phyloP scores from a whole-genome alignment of 2,113 vertebrate species.

The Dromiciops gliroides region DNA sequence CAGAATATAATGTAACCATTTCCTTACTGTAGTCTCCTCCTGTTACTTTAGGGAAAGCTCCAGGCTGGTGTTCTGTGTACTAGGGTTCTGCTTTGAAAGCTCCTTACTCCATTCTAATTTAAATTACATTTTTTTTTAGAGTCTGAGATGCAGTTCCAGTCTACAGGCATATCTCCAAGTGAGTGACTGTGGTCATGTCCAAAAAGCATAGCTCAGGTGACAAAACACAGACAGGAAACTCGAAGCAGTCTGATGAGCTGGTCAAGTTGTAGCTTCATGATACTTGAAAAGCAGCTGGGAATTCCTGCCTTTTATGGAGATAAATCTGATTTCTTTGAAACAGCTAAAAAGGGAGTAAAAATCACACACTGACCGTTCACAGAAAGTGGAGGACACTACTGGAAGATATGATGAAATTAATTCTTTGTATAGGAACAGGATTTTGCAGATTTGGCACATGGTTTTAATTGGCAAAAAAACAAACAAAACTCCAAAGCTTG shows the following conservation, averaged over 20 bases:
- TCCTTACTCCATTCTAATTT: constrained; percentile 58
- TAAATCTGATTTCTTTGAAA: not conserved
- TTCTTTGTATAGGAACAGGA: constrained; percentile 6
- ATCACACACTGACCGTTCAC: constrained; percentile 23
- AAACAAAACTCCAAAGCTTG: not conserved
- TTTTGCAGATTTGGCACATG: constrained; percentile 62
- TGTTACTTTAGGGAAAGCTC: constrained; percentile 57
- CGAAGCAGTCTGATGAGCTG: constrained; percentile 7
- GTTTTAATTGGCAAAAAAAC: constrained; percentile 16
- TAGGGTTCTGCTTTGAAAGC: constrained; percentile 58
- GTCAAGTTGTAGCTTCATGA: constrained; percentile 54
- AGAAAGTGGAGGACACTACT: constrained; percentile 42
- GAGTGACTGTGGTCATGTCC: not conserved
- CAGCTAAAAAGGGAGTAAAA: constrained; percentile 21
- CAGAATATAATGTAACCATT: constrained; percentile 37
- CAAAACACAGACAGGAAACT: constrained; percentile 39
- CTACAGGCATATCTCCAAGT: constrained; percentile 53
- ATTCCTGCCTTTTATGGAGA: not conserved
- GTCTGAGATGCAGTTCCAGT: constrained; percentile 58
- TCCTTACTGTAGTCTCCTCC: constrained; percentile 61
- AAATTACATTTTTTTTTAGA: constrained; percentile 56
- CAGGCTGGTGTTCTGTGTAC: constrained; percentile 59
- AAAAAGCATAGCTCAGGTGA: constrained; percentile 42
- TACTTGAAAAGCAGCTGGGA: constrained; percentile 36
- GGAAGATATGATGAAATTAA: constrained; percentile 30